phyloP scores from a whole-genome alignment of 2,888 invertebrate species.

The Conus canariensis region DNA sequence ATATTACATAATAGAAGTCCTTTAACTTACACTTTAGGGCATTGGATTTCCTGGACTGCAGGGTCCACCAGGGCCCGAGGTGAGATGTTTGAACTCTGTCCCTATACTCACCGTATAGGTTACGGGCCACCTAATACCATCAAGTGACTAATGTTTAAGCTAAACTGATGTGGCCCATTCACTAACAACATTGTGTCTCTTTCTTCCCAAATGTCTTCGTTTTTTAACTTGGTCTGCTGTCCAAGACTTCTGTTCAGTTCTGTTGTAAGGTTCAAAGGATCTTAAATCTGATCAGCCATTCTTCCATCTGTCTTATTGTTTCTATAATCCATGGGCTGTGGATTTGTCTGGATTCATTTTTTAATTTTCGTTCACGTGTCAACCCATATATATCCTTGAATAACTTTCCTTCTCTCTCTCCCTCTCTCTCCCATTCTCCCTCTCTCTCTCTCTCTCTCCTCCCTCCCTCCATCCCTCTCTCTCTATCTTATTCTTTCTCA shows the following conservation, averaged over 20 bases:
- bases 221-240: not conserved
- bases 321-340: too few relatives aligned
- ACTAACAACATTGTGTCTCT: not conserved
- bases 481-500: constrained; percentile 4
- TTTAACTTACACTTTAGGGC: constrained; percentile 2
- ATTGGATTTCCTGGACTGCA: constrained; percentile 41
- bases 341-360: too few relatives aligned
- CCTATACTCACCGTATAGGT: not conserved
- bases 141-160: constrained; percentile 12
- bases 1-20: too few relatives aligned
- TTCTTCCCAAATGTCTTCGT: not conserved
- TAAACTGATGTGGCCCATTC: not conserved
- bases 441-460: not conserved
- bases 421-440: not conserved
- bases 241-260: not conserved
- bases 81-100: constrained; percentile 1
- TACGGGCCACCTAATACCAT: constrained; percentile 15
- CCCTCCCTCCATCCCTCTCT: not conserved
- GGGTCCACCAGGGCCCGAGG: constrained; percentile 42
- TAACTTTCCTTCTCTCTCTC: constrained; percentile 2
- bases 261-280: too few relatives aligned
- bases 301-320: too few relatives aligned
- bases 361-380: too few relatives aligned
- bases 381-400: not conserved
- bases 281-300: too few relatives aligned